phyloP scores from a whole-genome alignment of 2,888 invertebrate species.

The Drosophila pseudotakahashii region DNA sequence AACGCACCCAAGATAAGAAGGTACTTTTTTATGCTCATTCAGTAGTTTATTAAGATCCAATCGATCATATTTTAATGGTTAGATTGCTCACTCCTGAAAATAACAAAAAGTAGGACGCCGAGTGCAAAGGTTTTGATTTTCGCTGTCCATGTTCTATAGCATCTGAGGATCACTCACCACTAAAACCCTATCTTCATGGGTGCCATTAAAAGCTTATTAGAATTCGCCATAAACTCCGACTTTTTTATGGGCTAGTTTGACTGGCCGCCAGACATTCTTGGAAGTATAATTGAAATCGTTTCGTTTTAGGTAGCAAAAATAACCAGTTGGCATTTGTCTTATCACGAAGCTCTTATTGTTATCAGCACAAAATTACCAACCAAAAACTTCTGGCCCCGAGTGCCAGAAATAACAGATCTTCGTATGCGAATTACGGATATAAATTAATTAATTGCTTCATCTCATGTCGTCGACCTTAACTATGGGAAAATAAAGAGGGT shows the following conservation, averaged over 20 bases:
- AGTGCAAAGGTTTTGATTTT: slow-evolving; percentile 16
- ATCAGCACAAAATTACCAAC: slow-evolving; percentile 19
- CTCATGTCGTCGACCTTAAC: slow-evolving; percentile 4
- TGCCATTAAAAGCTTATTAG: not conserved
- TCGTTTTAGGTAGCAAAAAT: not conserved
- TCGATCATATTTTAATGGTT: too few relatives aligned
- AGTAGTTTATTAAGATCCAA: too few relatives aligned
- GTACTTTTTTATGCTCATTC: too few relatives aligned
- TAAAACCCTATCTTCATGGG: slow-evolving; percentile 6
- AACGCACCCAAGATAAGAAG: too few relatives aligned
- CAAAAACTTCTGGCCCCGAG: slow-evolving; percentile 13
- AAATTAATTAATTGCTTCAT: not conserved
- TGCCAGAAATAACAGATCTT: slow-evolving; percentile 4
- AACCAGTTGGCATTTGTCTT: slow-evolving; percentile 26
- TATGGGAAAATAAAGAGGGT: not conserved
- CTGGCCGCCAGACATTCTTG: not conserved
- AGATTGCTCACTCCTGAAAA: not conserved
- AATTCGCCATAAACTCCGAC: not conserved
- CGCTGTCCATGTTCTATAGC: not conserved
- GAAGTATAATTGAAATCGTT: slow-evolving; percentile 2
- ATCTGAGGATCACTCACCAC: not conserved
- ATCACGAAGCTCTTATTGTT: slow-evolving; percentile 16
- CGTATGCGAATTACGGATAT: slow-evolving; percentile 12
- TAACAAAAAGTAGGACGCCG: not conserved
- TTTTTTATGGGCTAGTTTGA: not conserved